Evolutionary conservation across 2,797 vertebrate species (phyloP).

Genomic region (Peromyscus melanophrys): DNA sequence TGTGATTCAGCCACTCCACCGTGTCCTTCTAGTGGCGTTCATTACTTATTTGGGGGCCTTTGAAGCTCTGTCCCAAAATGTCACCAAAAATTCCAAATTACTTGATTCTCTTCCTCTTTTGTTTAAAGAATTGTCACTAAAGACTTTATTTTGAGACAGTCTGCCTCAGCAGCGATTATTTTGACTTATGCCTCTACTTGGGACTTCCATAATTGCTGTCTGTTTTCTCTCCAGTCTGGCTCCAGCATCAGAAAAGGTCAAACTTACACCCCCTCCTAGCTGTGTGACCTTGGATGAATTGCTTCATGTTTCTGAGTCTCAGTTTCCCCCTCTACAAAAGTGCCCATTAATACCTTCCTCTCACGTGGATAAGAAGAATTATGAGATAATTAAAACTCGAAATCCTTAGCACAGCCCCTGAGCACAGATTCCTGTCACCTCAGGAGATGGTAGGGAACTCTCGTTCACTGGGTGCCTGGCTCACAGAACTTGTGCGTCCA

Average conservation of each 20-base stretch:
- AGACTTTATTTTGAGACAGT: conserved; percentile 29
- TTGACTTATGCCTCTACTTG: background rate
- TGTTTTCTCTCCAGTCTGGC: background rate
- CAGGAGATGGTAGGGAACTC: background rate
- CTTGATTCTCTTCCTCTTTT: conserved; percentile 60
- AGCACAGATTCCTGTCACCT: background rate
- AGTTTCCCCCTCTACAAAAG: background rate
- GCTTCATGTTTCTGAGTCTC: background rate
- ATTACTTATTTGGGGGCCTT: conserved; percentile 52
- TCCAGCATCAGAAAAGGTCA: background rate
- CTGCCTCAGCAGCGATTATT: background rate
- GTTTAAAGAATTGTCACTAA: conserved; percentile 47
- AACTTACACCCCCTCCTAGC: background rate
- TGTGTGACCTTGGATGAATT: background rate
- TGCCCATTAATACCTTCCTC: background rate
- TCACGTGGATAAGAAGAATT: background rate
- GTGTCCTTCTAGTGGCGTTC: conserved; percentile 44
- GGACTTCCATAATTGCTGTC: background rate
- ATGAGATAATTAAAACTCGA: background rate
- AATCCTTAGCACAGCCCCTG: background rate
- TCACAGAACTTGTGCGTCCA: background rate
- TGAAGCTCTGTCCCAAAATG: conserved; percentile 37
- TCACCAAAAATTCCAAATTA: conserved; percentile 50
- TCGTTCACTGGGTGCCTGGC: background rate
- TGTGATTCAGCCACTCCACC: conserved; percentile 64